These are phyloP conservation scores for Hippocampus zosterae DNA, from an alignment of 2,113 vertebrate genomes.

Conservation along the genomic window DNA sequence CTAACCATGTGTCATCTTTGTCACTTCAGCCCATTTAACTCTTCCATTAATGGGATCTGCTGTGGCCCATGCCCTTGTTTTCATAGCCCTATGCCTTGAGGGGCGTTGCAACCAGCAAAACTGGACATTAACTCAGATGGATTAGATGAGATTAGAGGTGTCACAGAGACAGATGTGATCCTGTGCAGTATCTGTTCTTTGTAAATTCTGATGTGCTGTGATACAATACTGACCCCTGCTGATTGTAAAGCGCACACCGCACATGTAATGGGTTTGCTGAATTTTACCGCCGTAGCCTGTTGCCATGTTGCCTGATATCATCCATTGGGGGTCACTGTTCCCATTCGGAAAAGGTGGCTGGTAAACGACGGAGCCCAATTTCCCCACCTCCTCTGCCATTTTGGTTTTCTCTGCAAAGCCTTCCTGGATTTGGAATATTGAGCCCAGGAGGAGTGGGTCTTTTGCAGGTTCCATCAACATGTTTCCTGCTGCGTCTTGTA, in stretches of 20 bases:
- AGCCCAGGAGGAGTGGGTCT: slow-evolving; percentile 27
- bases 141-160: slow-evolving; percentile 67
- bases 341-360: slow-evolving; percentile 53
- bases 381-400: slow-evolving; percentile 45
- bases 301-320: slow-evolving; percentile 27
- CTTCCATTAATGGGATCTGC: slow-evolving; percentile 53
- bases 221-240: slow-evolving; percentile 73
- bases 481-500: slow-evolving; percentile 54
- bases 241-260: slow-evolving; percentile 41
- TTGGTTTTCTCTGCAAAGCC: slow-evolving; percentile 40
- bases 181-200: slow-evolving; percentile 39
- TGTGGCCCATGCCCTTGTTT: slow-evolving; percentile 38
- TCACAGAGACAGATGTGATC: slow-evolving; percentile 64
- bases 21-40: slow-evolving; percentile 46
- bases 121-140: slow-evolving; percentile 54
- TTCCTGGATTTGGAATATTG: slow-evolving; percentile 38
- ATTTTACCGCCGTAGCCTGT: slow-evolving; percentile 43
- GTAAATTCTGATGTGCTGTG: slow-evolving; percentile 12
- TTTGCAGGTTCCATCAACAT: slow-evolving; percentile 45
- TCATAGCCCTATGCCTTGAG: slow-evolving; percentile 31
- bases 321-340: slow-evolving; percentile 79
- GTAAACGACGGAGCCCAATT: not conserved
- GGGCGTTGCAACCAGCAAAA: slow-evolving; percentile 31
- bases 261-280: not conserved
- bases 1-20: slow-evolving; percentile 30